Evolutionary conservation across 2,797 vertebrate genomes (phyloP).

Genomic region (Sparidentex hasta): DNA sequence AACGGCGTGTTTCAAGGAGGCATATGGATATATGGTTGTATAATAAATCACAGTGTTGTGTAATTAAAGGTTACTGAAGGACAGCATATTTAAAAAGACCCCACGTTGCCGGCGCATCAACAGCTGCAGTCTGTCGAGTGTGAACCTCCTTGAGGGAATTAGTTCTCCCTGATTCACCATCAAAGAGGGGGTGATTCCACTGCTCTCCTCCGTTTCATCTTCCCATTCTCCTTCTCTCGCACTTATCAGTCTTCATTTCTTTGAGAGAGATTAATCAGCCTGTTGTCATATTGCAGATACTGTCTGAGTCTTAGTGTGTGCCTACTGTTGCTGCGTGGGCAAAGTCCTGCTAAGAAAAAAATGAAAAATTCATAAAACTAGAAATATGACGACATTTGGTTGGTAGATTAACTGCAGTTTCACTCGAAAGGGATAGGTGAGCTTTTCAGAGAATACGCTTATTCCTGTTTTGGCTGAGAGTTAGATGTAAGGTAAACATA

Average conservation of each 20-base stretch:
- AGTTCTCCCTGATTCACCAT: conserved; percentile 56
- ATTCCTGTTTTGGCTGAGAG: too few species aligned
- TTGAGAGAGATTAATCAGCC: conserved; percentile 21
- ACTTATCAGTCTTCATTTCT: conserved; percentile 31
- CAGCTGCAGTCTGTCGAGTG: conserved; percentile 45
- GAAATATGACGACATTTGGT: background rate
- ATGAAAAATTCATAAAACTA: background rate
- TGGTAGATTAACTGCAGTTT: background rate
- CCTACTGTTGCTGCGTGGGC: background rate
- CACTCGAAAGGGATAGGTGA: background rate
- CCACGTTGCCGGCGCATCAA: conserved; percentile 35
- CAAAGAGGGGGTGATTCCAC: conserved; percentile 51
- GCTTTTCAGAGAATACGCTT: too few species aligned
- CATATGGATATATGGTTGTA: background rate
- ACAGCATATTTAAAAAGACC: conserved; percentile 42
- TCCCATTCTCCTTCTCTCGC: conserved; percentile 20
- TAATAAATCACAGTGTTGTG: conserved; percentile 8
- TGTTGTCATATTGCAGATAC: conserved; percentile 26
- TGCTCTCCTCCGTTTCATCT: conserved; percentile 33
- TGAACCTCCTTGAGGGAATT: conserved; percentile 59
- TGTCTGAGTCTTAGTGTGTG: background rate
- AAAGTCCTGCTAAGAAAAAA: background rate
- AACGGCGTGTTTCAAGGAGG: background rate
- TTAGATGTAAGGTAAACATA: background rate
- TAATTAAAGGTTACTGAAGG: conserved; percentile 48